These are phyloP conservation scores for Cyprinodon variegatus DNA, from an alignment of 2,113 vertebrate species.

Conservation along the genomic window DNA sequence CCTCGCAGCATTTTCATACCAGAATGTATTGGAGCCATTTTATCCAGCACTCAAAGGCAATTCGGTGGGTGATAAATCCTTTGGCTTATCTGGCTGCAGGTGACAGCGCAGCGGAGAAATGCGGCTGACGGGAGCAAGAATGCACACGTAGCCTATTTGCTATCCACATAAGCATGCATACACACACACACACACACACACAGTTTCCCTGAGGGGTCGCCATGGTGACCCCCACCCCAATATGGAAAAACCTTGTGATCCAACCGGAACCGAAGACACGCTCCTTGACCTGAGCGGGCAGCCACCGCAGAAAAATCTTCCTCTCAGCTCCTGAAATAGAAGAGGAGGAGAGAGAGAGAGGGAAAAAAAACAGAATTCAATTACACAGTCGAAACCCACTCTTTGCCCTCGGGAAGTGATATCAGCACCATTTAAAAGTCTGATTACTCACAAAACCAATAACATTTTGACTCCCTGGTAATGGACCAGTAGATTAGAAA, in stretches of 20 bases:
- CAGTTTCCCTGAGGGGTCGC: constrained; percentile 60
- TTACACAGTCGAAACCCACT: constrained; percentile 77
- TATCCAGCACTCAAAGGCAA: constrained; percentile 80
- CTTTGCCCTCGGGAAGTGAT: constrained; percentile 77
- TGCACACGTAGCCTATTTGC: constrained; percentile 21
- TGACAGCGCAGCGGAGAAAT: constrained; percentile 72
- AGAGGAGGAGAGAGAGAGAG: constrained; percentile 25
- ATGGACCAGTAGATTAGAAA: constrained; percentile 86
- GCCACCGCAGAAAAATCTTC: constrained; percentile 61
- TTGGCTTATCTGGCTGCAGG: constrained; percentile 79
- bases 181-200: neutral
- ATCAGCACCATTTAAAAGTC: constrained; percentile 83
- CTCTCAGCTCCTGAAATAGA: constrained; percentile 45
- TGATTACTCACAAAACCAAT: constrained; percentile 86
- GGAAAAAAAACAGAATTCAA: constrained; percentile 76
- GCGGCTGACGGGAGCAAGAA: constrained; percentile 60
- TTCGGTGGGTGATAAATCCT: constrained; percentile 82
- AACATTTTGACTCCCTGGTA: constrained; percentile 84
- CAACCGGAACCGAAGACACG: constrained; percentile 66
- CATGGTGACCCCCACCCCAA: constrained; percentile 68
- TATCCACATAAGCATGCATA: constrained; percentile 5
- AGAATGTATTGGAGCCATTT: constrained; percentile 81
- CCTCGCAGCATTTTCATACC: constrained; percentile 78
- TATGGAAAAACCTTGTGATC: constrained; percentile 65
- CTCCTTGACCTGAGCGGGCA: constrained; percentile 63